phyloP scores from a whole-genome alignment of 2,113 vertebrate species.

The Emydocephalus ijimae region DNA sequence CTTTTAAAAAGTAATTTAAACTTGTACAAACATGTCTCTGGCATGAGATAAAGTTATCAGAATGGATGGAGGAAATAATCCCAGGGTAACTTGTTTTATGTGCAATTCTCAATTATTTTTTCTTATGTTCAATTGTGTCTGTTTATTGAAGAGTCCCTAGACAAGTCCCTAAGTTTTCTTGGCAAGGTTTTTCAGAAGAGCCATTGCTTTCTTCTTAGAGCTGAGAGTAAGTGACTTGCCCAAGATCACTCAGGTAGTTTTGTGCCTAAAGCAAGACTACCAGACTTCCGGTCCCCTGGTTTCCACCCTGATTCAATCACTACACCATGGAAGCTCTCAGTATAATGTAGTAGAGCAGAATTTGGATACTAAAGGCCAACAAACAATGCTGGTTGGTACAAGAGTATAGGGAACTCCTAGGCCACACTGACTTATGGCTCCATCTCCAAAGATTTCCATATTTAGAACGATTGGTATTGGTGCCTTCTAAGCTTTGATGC shows the following conservation, averaged over 20 bases:
- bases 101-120: background rate
- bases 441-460: background rate
- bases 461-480: background rate
- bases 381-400: background rate
- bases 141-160: background rate
- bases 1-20: conserved; percentile 9
- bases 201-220: background rate
- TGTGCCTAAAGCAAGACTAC: background rate
- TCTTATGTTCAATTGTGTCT: background rate
- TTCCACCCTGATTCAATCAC: background rate
- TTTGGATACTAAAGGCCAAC: background rate
- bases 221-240: background rate
- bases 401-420: background rate
- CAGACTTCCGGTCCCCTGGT: background rate
- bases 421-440: background rate
- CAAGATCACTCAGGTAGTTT: background rate
- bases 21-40: accelerated
- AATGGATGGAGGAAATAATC: background rate
- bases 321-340: background rate
- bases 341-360: background rate
- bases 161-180: background rate
- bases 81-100: background rate
- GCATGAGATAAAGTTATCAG: background rate
- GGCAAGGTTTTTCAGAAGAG: background rate
- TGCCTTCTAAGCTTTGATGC: background rate